phyloP scores from a whole-genome alignment of 2,888 invertebrate species.

The Oscheius sp. region DNA sequence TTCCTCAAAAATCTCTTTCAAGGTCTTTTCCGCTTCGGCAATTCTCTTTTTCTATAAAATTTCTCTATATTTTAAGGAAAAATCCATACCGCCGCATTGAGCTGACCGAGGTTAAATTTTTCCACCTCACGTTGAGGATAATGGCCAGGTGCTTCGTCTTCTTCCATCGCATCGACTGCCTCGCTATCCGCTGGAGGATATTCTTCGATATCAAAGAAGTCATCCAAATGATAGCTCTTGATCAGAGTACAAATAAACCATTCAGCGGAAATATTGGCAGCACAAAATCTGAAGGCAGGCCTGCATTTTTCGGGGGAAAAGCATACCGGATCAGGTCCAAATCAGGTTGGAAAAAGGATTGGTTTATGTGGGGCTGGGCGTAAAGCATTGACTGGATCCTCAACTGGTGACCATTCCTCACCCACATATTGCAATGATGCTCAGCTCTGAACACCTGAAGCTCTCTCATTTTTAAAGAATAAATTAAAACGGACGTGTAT shows the following conservation, averaged over 20 bases:
- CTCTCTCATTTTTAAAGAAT: neutral
- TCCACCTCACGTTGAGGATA: too few species aligned
- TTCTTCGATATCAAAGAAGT: constrained; percentile 35
- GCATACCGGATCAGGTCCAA: constrained; percentile 55
- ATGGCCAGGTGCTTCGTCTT: neutral
- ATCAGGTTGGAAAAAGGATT: constrained; percentile 59
- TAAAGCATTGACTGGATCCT: constrained; percentile 57
- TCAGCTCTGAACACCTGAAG: constrained; percentile 59
- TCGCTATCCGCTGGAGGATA: constrained; percentile 35
- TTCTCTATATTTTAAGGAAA: constrained; percentile 5
- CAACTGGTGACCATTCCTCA: constrained; percentile 61
- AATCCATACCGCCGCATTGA: too few species aligned
- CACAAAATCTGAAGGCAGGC: constrained; percentile 47
- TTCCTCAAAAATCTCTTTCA: too few species aligned
- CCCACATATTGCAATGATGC: constrained; percentile 65
- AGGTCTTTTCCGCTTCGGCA: neutral
- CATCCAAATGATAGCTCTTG: constrained; percentile 52
- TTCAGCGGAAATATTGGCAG: constrained; percentile 53
- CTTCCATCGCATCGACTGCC: constrained; percentile 27
- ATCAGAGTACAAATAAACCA: constrained; percentile 47
- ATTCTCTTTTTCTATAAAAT: neutral
- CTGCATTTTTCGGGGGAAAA: neutral
- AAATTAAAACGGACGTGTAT: constrained; percentile 49
- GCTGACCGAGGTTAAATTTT: too few species aligned
- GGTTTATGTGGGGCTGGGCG: constrained; percentile 56